phyloP scores from a whole-genome alignment of 2,113 vertebrate species.

The Cisticola juncidis region DNA sequence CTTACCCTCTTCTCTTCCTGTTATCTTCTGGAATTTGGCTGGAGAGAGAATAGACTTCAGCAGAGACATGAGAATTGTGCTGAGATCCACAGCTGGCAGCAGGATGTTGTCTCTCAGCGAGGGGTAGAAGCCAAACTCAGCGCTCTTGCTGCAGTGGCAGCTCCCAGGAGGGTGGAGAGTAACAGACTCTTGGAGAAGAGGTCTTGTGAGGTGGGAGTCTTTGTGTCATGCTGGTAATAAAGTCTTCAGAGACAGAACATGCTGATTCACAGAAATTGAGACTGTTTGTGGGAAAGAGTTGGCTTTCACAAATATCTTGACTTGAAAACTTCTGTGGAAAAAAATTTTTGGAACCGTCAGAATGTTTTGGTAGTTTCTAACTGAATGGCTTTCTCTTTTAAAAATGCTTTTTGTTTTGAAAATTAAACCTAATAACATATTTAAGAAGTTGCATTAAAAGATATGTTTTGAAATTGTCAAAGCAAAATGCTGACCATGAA shows the following conservation, averaged over 20 bases:
- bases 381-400: slow-evolving; percentile 21
- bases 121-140: not conserved
- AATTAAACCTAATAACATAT: slow-evolving; percentile 26
- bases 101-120: not conserved
- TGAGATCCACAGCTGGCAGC: not conserved
- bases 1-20: not conserved
- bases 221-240: not conserved
- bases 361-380: slow-evolving; percentile 40
- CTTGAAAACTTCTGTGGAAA: slow-evolving; percentile 47
- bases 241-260: slow-evolving; percentile 1
- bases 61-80: not conserved
- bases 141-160: fast-evolving
- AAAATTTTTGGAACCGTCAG: slow-evolving; percentile 4
- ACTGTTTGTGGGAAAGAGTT: slow-evolving; percentile 41
- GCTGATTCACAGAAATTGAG: slow-evolving; percentile 52
- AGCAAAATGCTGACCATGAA: not conserved
- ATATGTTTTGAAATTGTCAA: slow-evolving; percentile 27
- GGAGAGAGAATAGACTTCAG: not conserved
- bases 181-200: not conserved
- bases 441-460: not conserved
- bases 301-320: slow-evolving; percentile 34
- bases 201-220: slow-evolving; percentile 9
- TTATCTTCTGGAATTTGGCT: not conserved
- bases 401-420: slow-evolving; percentile 42
- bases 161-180: not conserved